phyloP scores from a whole-genome alignment of 2,888 invertebrate genomes.

The Chymomyza caudatula region DNA sequence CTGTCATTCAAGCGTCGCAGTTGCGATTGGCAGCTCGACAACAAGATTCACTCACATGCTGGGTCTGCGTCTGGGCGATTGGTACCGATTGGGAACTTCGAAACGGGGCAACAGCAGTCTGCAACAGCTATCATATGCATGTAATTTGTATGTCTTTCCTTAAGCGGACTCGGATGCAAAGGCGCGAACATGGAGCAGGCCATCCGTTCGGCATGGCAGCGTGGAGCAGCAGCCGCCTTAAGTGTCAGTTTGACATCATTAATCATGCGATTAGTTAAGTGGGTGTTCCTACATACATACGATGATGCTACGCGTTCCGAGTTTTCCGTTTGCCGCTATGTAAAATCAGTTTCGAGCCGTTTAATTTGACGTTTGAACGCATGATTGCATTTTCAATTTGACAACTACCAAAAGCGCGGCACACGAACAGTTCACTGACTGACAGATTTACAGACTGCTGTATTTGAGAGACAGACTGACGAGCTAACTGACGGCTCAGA shows the following conservation, averaged over 20 bases:
- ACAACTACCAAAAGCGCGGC: conserved; percentile 35
- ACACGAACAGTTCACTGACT: background rate
- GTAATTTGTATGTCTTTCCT: no score
- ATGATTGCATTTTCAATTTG: conserved; percentile 73
- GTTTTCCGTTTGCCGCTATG: conserved; percentile 41
- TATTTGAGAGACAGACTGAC: background rate
- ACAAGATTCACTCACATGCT: conserved; percentile 19
- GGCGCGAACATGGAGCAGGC: background rate
- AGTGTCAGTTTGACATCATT: conserved; percentile 74
- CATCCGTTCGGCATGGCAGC: background rate
- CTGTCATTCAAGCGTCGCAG: conserved; percentile 77
- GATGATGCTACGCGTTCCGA: conserved; percentile 15
- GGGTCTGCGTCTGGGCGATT: conserved; percentile 10
- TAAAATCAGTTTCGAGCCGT: conserved; percentile 72
- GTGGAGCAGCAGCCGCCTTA: conserved; percentile 33
- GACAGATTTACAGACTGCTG: conserved; percentile 5
- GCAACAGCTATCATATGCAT: conserved; percentile 6
- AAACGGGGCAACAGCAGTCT: conserved; percentile 1
- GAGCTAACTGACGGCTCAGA: background rate
- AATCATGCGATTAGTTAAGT: conserved; percentile 77
- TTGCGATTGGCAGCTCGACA: conserved; percentile 70
- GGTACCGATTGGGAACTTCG: conserved; percentile 1
- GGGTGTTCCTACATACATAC: conserved; percentile 50
- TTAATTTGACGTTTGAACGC: conserved; percentile 74
- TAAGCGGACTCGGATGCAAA: background rate